Conservation (phyloP, 2,888 invertebrate genomes). For the Oligia strigilis region DNA sequence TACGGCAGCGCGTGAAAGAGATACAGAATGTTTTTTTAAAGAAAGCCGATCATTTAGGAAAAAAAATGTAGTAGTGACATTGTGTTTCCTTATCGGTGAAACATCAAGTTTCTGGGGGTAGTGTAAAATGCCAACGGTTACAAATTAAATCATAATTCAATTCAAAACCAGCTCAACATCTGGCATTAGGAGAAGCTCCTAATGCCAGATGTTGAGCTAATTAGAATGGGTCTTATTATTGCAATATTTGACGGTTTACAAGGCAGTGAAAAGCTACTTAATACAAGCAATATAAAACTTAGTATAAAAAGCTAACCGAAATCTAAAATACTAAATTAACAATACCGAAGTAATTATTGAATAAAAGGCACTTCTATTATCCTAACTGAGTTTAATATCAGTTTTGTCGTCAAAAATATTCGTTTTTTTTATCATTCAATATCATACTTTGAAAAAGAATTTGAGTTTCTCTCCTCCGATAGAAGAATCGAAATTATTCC, state of each 20-base stretch:
- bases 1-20: not conserved
- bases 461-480: conserved; percentile 82
- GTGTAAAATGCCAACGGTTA: not conserved
- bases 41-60: not conserved
- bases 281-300: conserved; percentile 50
- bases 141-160: not conserved
- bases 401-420: not conserved
- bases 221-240: not conserved
- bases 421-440: conserved; percentile 5
- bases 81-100: not conserved
- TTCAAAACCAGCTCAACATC: not conserved
- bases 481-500: conserved; percentile 77
- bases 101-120: not conserved
- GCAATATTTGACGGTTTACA: not conserved
- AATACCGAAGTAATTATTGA: conserved; percentile 9
- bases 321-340: conserved; percentile 16
- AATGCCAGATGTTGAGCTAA: not conserved
- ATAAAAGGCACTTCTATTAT: conserved; percentile 20
- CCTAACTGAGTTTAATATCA: not conserved
- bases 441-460: conserved; percentile 72
- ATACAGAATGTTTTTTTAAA: not conserved
- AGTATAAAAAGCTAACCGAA: conserved; percentile 21
- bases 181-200: not conserved
- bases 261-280: conserved; percentile 9
- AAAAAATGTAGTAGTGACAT: too few relatives aligned